Base-by-base conservation (phyloP, 2,888 invertebrate species). In the Xestia sexstrigata region DNA sequence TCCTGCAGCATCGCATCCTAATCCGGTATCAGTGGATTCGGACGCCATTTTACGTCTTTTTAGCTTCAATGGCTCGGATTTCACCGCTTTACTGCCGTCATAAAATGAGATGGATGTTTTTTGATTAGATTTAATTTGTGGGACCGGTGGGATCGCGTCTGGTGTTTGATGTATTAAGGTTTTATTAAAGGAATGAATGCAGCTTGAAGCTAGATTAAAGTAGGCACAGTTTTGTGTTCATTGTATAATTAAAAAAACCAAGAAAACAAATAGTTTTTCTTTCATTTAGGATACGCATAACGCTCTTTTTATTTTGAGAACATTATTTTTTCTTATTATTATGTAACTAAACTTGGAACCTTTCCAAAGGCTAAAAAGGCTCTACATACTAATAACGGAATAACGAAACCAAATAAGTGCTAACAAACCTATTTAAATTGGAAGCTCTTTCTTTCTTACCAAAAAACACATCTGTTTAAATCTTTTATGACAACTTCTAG, bases 121-220 rank as follows among this genome's bases (percentile, higher is more conserved):
- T 89, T 88, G 87, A 88, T 88, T 88, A 88, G 81, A 88, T 88
- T 88, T 88, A 89, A 88, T 88, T 88, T 88, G 89, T 82, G 82
- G 74, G 75, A 79, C 71, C 78, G 65, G 68, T 75, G 82, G 81
- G 79, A 74, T 72, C 70, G 75, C 45, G 72, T 81, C 70, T 79
- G 82, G 58, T 63, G 70, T 74, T 83, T 76, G 73, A 84, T 74
- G 65, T 80, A 84, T 82, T 84, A 73, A 68, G 70, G 58, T 74
- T 74, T 70, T 79, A 83, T 79, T 52, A 79, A 67, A 55, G 47
- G 47, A 47, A 58, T 58, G 42, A 58, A 67, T 70, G 45, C 70
- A 70, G 49, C 11, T 63, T 70, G 9, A 15, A 35, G 35, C 9
- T 55, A 47, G n/a, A 67, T 62, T 67, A 47, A 30, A 26, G 13